A percentile compares a stretch with the other conserved stretches of the same genome.
Evolutionary conservation across 2,113 vertebrate species (phyloP).

Genomic region (Neotoma lepida): DNA sequence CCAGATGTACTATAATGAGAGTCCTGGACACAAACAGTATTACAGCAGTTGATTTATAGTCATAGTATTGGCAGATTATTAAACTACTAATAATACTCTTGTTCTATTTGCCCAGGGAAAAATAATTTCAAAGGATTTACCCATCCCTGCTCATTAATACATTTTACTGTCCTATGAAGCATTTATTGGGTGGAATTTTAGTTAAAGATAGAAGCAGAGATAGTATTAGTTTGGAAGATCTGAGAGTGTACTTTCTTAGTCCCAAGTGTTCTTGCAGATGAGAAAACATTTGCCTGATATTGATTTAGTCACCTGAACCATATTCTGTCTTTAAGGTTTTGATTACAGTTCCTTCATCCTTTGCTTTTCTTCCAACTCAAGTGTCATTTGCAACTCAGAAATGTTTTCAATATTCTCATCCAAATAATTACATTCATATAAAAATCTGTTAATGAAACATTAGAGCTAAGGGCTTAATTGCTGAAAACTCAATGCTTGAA

Average conservation of each 20-base stretch:
- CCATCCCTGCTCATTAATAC: not conserved
- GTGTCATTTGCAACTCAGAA: conserved; percentile 72
- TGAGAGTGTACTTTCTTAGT: conserved; percentile 34
- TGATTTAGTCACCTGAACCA: conserved; percentile 63
- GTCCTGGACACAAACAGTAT: conserved; percentile 55
- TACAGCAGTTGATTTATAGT: conserved; percentile 40
- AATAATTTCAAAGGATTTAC: conserved; percentile 38
- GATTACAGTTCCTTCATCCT: conserved; percentile 66
- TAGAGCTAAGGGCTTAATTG: conserved; percentile 73
- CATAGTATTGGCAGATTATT: conserved; percentile 51
- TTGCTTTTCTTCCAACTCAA: conserved; percentile 68
- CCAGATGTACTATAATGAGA: conserved; percentile 63
- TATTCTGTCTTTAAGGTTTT: conserved; percentile 56
- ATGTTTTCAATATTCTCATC: conserved; percentile 73
- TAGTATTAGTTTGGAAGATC: not conserved
- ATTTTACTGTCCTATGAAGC: not conserved
- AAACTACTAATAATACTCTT: conserved; percentile 55
- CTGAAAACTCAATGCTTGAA: conserved; percentile 62
- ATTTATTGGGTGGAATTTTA: not conserved
- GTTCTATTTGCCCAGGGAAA: not conserved
- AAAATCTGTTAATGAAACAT: conserved; percentile 78
- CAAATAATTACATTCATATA: conserved; percentile 78
- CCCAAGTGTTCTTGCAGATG: not conserved
- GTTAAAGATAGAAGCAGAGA: not conserved
- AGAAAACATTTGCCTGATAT: conserved; percentile 43